Evolutionary conservation across 2,888 invertebrate species (phyloP).

Genomic region (Parelbella ahira): DNA sequence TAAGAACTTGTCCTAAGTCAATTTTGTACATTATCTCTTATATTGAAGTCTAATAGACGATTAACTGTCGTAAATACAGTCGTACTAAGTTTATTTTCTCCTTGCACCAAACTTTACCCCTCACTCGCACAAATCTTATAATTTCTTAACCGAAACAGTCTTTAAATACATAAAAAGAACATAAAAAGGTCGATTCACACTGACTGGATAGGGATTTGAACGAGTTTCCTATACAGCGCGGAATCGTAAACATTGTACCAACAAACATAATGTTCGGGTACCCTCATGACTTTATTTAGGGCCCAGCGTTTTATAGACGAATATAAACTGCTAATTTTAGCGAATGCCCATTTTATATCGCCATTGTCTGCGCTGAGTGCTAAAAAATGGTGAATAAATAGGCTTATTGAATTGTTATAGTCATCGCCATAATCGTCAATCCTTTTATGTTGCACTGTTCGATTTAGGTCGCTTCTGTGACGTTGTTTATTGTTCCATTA

Average conservation of each 20-base stretch:
- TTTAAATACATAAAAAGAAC: slow-evolving; percentile 10
- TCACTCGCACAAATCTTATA: too few species aligned
- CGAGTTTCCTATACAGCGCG: neutral
- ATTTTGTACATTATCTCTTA: too few species aligned
- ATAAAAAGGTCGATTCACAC: slow-evolving; percentile 17
- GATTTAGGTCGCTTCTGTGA: too few species aligned
- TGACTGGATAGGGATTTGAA: slow-evolving; percentile 7
- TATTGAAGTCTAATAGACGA: too few species aligned
- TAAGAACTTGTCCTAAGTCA: too few species aligned
- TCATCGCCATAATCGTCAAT: too few species aligned
- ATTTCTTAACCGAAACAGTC: slow-evolving; percentile 4
- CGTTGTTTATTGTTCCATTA: too few species aligned
- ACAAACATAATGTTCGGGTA: slow-evolving; percentile 11
- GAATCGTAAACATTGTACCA: slow-evolving; percentile 16
- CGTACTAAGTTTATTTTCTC: too few species aligned
- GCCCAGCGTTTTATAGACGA: slow-evolving; percentile 8
- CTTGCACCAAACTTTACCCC: too few species aligned
- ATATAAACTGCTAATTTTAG: slow-evolving; percentile 22
- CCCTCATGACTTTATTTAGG: slow-evolving; percentile 12
- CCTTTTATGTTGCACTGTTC: too few species aligned
- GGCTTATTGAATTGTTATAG: too few species aligned
- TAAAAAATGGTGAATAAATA: neutral
- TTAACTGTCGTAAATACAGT: too few species aligned
- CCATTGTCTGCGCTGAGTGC: slow-evolving; percentile 8
- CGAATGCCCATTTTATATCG: slow-evolving; percentile 17